Conservation (phyloP, 92 coral and sea anemone genomes). For the Zoanthus sociatus region DNA sequence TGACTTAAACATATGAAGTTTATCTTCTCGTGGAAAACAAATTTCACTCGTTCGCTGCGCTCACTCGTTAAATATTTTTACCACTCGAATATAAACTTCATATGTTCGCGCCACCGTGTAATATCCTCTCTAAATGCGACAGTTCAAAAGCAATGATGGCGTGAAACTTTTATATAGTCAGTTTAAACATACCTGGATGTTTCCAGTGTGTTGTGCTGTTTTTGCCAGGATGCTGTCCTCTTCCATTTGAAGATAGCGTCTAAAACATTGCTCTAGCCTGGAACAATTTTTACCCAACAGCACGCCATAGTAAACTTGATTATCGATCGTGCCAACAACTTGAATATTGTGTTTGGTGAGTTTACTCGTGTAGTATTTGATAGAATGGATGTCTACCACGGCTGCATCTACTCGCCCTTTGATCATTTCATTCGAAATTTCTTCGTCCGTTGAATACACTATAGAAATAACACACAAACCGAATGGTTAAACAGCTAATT, state of each 20-base stretch:
- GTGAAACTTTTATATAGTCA: no score
- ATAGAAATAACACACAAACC: neutral
- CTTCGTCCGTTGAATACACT: constrained; percentile 70
- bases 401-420: constrained; percentile 82
- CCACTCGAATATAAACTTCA: no score
- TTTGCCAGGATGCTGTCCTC: constrained; percentile 68
- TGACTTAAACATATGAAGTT: no score
- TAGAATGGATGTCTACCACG: constrained; percentile 83
- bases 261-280: constrained; percentile 65
- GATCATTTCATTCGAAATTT: constrained; percentile 69
- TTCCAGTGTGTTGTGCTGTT: constrained; percentile 76
- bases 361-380: constrained; percentile 64
- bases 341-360: constrained; percentile 76
- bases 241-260: constrained; percentile 62
- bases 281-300: constrained; percentile 66
- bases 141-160: no score
- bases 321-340: constrained; percentile 73
- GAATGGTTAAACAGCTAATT: neutral
- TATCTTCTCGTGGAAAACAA: no score
- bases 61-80: no score
- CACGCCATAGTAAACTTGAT: constrained; percentile 78
- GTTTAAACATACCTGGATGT: constrained; percentile 67
- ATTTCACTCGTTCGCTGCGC: no score
- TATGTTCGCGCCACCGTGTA: no score
- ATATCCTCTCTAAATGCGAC: no score